These are phyloP conservation scores for Pinctada fucata DNA, from an alignment of 2,888 invertebrate genomes.

Conservation along the genomic window DNA sequence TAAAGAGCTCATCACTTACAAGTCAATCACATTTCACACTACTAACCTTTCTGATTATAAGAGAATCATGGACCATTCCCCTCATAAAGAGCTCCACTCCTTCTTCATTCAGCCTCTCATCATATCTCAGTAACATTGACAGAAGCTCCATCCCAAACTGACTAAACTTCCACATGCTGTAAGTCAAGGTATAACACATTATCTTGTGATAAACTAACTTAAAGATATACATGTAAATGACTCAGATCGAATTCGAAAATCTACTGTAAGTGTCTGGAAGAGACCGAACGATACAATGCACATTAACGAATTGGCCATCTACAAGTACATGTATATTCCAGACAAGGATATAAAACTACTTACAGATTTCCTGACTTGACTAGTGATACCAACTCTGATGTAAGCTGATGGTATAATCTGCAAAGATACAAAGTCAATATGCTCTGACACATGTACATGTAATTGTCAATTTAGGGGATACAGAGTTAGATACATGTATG, in stretches of 20 bases:
- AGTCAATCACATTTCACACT: too few species aligned
- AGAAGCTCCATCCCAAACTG: constrained; percentile 87
- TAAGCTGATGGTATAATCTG: constrained; percentile 71
- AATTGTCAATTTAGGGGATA: background rate
- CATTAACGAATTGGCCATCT: too few species aligned
- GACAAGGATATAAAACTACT: constrained; percentile 56
- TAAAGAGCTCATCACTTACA: too few species aligned
- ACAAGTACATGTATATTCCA: too few species aligned
- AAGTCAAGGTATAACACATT: background rate
- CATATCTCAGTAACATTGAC: constrained; percentile 84
- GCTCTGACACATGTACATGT: background rate
- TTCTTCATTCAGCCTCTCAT: constrained; percentile 82
- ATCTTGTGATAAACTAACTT: background rate
- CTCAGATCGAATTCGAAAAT: background rate
- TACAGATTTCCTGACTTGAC: constrained; percentile 75
- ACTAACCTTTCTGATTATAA: constrained; percentile 84
- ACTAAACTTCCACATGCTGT: constrained; percentile 89
- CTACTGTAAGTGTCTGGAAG: background rate
- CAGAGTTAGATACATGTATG: background rate
- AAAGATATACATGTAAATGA: too few species aligned
- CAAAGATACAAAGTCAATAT: constrained; percentile 30
- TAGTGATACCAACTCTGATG: constrained; percentile 68
- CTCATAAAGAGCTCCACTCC: constrained; percentile 83
- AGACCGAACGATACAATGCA: too few species aligned
- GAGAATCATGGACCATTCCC: constrained; percentile 86